A percentile compares a stretch with the other conserved stretches of the same genome.
Conservation (phyloP, 2,888 invertebrate genomes). For the Formica aserva region DNA sequence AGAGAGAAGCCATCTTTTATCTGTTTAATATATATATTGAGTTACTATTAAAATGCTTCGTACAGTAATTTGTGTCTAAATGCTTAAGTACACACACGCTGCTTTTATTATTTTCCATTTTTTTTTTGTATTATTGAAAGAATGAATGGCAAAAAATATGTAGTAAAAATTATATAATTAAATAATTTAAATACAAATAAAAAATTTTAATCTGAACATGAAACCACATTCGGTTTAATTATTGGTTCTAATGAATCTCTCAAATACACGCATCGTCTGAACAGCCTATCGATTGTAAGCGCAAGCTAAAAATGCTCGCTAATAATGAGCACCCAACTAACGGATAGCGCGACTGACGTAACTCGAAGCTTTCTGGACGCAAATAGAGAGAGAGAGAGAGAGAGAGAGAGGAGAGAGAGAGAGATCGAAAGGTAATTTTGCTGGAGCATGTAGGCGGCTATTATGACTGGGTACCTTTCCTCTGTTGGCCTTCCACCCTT, state of each 20-base stretch:
- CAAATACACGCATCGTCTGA: background rate
- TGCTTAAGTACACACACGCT: background rate
- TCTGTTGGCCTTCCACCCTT: slow-evolving; percentile 49
- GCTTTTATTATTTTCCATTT: background rate
- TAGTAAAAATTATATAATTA: background rate
- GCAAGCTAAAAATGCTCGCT: slow-evolving; percentile 18
- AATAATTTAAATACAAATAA: background rate
- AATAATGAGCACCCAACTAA: slow-evolving; percentile 32
- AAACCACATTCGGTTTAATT: background rate
- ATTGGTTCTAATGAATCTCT: background rate
- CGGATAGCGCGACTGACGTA: slow-evolving; percentile 72
- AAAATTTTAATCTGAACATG: background rate
- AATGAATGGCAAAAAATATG: background rate
- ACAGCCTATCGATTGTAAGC: slow-evolving; percentile 22
- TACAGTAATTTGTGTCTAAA: slow-evolving; percentile 12
- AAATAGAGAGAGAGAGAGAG: slow-evolving; percentile 58
- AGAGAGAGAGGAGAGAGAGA: no score
- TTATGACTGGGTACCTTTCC: slow-evolving; percentile 68
- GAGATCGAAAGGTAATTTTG: slow-evolving; percentile 74
- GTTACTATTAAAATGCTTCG: slow-evolving; percentile 21
- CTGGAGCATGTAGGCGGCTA: slow-evolving; percentile 74
- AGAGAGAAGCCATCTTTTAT: slow-evolving; percentile 6
- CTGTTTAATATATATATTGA: slow-evolving; percentile 39
- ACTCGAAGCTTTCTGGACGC: slow-evolving; percentile 69
- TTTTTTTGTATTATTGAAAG: slow-evolving; percentile 4